Percentiles rank a stretch among this genome's conserved stretches.
Conservation (phyloP, 2,888 invertebrate species). For the Campoletis raptor region DNA sequence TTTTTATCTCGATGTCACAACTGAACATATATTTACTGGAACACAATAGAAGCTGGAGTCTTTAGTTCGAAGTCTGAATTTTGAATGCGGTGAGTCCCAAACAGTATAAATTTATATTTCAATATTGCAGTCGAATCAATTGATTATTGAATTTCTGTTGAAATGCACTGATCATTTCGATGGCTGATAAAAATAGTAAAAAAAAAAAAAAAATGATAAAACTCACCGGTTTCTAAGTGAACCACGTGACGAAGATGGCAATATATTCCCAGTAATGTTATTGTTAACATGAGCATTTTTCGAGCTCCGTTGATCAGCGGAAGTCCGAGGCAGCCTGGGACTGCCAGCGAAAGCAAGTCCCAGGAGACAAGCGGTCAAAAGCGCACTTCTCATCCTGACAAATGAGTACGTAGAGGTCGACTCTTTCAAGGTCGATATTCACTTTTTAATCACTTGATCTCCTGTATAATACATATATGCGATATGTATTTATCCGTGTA, state of each 20-base stretch:
- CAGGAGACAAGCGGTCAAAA: conserved; percentile 80
- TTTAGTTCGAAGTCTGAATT: neutral
- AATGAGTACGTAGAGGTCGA: conserved; percentile 62
- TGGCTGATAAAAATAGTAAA: neutral
- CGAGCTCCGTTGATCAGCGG: conserved; percentile 81
- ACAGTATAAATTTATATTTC: neutral
- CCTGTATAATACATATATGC: conserved; percentile 10
- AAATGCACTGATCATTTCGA: neutral
- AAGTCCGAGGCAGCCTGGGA: conserved; percentile 82
- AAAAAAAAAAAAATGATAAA: neutral
- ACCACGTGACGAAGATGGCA: conserved; percentile 76
- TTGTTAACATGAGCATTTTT: conserved; percentile 77
- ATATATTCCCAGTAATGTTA: conserved; percentile 76
- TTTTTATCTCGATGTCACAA: no score
- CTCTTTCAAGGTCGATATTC: conserved; percentile 56
- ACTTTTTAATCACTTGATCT: conserved; percentile 52
- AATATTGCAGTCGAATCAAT: neutral
- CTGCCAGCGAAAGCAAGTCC: conserved; percentile 81
- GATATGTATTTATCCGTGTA: neutral
- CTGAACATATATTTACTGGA: neutral
- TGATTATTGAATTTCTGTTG: neutral
- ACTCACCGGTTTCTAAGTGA: conserved; percentile 80
- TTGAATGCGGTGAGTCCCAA: no score
- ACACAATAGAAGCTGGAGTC: neutral
- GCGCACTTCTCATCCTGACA: conserved; percentile 79